Conservation (phyloP, 2,888 invertebrate genomes). For the Orchesella flavescens region DNA sequence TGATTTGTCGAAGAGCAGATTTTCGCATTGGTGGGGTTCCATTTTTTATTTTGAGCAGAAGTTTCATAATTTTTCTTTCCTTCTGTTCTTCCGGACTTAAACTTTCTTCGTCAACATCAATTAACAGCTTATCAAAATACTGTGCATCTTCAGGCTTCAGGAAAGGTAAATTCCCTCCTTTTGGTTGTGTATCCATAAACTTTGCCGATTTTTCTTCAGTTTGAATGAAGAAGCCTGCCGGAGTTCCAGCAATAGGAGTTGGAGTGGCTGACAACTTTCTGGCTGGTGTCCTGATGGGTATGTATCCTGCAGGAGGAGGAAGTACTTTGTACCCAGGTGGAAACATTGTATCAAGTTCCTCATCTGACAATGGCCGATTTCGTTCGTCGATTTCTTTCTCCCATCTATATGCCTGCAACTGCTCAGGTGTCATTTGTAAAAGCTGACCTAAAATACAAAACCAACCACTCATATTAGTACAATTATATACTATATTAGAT, state of each 20-base stretch:
- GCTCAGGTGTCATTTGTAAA: slow-evolving; percentile 99
- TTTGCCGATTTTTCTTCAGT: slow-evolving; percentile 89
- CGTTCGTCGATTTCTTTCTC: slow-evolving; percentile 99
- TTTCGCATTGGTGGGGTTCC: slow-evolving; percentile 99
- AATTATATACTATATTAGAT: not conserved
- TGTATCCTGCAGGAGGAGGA: slow-evolving; percentile 94
- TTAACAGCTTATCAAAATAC: slow-evolving; percentile 98
- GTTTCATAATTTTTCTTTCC: slow-evolving; percentile 99
- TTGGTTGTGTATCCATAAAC: slow-evolving; percentile 97
- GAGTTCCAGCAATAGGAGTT: slow-evolving; percentile 94
- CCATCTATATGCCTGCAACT: slow-evolving; percentile 97
- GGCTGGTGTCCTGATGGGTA: slow-evolving; percentile 97
- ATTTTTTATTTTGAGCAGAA: slow-evolving; percentile 98
- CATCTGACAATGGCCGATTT: slow-evolving; percentile 95
- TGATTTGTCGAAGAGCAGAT: slow-evolving; percentile 96
- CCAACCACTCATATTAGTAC: too few species aligned
- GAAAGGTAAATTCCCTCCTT: slow-evolving; percentile 94
- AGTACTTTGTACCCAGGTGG: slow-evolving; percentile 98
- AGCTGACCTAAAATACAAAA: slow-evolving; percentile 81
- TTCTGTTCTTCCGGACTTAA: slow-evolving; percentile 97
- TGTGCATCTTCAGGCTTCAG: slow-evolving; percentile 99
- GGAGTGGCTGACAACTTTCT: slow-evolving; percentile 98
- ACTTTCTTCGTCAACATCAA: slow-evolving; percentile 97
- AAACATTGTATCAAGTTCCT: slow-evolving; percentile 97
- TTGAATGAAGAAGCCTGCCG: slow-evolving; percentile 96